Evolutionary conservation across 2,797 vertebrate genomes (phyloP).

Genomic region (Enteromius argenteus): DNA sequence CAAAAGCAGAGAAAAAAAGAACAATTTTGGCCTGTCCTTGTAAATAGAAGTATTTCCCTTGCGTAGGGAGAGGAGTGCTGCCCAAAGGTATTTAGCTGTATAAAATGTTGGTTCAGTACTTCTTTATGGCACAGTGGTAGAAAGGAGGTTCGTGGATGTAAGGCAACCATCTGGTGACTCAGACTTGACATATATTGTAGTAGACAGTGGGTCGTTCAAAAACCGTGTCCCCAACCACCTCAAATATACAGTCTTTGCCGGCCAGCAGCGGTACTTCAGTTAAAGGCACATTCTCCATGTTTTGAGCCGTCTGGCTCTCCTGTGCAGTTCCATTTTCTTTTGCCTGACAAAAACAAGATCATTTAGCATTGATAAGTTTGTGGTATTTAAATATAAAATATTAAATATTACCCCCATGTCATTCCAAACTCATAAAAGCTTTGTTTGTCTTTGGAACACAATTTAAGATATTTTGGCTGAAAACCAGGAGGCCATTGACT

Average conservation of each 20-base stretch:
- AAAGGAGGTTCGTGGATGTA: constrained; percentile 22
- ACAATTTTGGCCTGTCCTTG: background rate
- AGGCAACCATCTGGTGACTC: constrained; percentile 57
- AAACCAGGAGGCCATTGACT: too few relatives aligned
- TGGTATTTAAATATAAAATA: background rate
- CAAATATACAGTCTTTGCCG: constrained; percentile 73
- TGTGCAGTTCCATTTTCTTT: constrained; percentile 70
- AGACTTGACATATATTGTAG: constrained; percentile 89
- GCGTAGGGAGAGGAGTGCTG: background rate
- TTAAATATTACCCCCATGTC: too few relatives aligned
- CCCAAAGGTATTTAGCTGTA: too few relatives aligned
- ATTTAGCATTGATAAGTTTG: background rate
- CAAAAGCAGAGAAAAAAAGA: background rate
- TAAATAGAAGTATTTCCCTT: constrained; percentile 14
- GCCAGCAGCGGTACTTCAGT: constrained; percentile 71
- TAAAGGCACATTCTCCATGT: constrained; percentile 71
- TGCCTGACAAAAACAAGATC: constrained; percentile 56
- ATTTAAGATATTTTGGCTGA: too few relatives aligned
- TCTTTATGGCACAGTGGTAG: constrained; percentile 63
- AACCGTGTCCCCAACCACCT: constrained; percentile 68
- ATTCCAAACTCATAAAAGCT: too few relatives aligned
- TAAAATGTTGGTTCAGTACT: constrained; percentile 56
- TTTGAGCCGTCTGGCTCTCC: constrained; percentile 49
- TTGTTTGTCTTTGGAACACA: too few relatives aligned
- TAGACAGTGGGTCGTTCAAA: constrained; percentile 77